These are phyloP conservation scores for Patella depressa DNA, from an alignment of 2,888 invertebrate species.

Conservation along the genomic window DNA sequence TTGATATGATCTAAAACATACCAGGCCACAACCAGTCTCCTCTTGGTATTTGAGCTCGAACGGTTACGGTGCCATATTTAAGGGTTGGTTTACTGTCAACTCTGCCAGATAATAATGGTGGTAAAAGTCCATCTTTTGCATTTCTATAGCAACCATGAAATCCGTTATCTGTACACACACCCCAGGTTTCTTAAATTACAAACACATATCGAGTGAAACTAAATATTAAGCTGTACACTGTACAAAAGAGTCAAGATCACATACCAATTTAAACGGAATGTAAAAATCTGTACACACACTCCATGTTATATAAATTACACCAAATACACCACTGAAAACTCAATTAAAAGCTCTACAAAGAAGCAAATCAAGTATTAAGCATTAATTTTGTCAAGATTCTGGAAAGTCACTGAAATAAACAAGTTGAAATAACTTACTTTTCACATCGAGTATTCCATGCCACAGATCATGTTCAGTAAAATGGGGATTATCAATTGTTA, in stretches of 20 bases:
- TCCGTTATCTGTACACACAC: not conserved
- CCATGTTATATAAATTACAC: no score
- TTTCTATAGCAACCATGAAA: not conserved
- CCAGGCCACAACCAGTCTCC: slow-evolving; percentile 16
- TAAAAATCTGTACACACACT: no score
- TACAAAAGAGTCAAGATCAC: no score
- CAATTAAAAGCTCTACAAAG: no score
- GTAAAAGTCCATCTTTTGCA: not conserved
- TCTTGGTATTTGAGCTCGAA: not conserved
- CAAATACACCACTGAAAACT: no score
- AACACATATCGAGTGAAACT: no score
- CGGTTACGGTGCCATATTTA: slow-evolving; percentile 1
- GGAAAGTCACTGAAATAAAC: no score
- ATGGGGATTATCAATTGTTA: not conserved
- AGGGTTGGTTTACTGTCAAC: slow-evolving; percentile 1
- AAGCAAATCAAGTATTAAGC: no score
- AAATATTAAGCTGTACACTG: no score
- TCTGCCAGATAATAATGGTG: not conserved
- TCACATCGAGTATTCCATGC: not conserved
- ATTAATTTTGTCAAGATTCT: no score
- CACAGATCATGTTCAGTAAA: not conserved
- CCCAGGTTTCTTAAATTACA: not conserved
- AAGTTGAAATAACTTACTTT: not conserved
- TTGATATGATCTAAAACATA: not conserved
- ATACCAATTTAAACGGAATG: no score